Conservation (phyloP, 2,797 vertebrate species). For the Tympanoctomys barrerae region DNA sequence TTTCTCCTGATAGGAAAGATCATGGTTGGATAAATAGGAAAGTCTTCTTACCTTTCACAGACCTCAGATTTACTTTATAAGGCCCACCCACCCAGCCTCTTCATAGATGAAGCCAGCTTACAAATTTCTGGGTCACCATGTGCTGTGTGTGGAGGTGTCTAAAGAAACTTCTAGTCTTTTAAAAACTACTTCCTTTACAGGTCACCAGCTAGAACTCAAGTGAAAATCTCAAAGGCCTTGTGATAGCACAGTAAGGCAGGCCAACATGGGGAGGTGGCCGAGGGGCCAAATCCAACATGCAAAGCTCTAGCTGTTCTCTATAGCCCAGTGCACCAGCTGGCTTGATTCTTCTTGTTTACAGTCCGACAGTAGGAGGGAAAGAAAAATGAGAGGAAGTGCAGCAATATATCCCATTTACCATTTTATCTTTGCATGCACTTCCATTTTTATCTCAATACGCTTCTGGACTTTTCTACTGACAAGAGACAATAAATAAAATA, state of each 20-base stretch:
- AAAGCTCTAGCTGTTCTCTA: background rate
- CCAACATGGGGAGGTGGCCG: accelerated
- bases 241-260: accelerated
- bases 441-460: conserved; percentile 61
- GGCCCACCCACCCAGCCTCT: background rate
- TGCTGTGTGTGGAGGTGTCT: too few species aligned
- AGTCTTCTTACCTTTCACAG: background rate
- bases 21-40: background rate
- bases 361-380: conserved; percentile 47
- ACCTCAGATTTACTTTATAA: background rate
- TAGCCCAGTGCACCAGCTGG: background rate
- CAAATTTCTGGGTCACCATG: background rate
- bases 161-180: background rate
- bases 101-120: background rate
- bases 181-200: background rate
- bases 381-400: conserved; percentile 64
- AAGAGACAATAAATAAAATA: conserved; percentile 68
- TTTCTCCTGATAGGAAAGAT: background rate
- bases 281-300: background rate
- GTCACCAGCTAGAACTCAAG: background rate
- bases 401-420: conserved; percentile 55
- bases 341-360: background rate
- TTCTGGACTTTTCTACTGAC: conserved; percentile 61
- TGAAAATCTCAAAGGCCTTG: background rate
- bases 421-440: conserved; percentile 32